Conservation (phyloP, 2,113 vertebrate species). For the Trematomus loennbergii region DNA sequence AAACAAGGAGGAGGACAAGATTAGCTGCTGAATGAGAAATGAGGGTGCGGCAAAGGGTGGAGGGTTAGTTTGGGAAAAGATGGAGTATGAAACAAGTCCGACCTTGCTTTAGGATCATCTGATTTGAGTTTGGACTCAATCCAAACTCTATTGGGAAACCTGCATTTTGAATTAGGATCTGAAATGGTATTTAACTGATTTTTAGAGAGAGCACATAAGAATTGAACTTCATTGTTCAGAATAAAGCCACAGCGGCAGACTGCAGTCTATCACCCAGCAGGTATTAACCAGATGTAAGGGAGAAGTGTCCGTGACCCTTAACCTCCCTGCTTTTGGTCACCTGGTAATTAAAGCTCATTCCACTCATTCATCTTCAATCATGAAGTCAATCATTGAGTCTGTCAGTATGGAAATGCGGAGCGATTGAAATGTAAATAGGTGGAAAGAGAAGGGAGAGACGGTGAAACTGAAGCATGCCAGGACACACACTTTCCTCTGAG, state of each 20-base stretch:
- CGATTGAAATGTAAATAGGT: slow-evolving; percentile 15
- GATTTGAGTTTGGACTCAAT: not conserved
- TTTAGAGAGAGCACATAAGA: not conserved
- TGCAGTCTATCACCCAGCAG: not conserved
- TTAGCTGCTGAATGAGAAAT: slow-evolving; percentile 44
- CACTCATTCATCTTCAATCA: slow-evolving; percentile 14
- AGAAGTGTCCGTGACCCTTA: slow-evolving; percentile 15
- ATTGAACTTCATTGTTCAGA: not conserved
- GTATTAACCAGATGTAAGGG: not conserved
- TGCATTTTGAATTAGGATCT: not conserved
- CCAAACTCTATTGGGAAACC: not conserved
- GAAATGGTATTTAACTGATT: not conserved
- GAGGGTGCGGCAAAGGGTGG: slow-evolving; percentile 1
- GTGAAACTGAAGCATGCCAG: no score
- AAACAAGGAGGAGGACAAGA: slow-evolving; percentile 52
- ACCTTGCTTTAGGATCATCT: not conserved
- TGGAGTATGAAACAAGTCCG: not conserved
- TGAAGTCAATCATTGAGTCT: slow-evolving; percentile 14
- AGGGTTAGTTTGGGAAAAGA: not conserved
- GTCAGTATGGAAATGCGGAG: slow-evolving; percentile 24
- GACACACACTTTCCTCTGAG: not conserved
- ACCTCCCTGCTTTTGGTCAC: not conserved
- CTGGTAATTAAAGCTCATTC: slow-evolving; percentile 24
- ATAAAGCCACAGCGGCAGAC: not conserved
- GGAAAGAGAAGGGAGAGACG: not conserved